Evolutionary conservation across 1,140 invertebrate genomes (phyloP).

Genomic region (Chlorops oryzae): DNA sequence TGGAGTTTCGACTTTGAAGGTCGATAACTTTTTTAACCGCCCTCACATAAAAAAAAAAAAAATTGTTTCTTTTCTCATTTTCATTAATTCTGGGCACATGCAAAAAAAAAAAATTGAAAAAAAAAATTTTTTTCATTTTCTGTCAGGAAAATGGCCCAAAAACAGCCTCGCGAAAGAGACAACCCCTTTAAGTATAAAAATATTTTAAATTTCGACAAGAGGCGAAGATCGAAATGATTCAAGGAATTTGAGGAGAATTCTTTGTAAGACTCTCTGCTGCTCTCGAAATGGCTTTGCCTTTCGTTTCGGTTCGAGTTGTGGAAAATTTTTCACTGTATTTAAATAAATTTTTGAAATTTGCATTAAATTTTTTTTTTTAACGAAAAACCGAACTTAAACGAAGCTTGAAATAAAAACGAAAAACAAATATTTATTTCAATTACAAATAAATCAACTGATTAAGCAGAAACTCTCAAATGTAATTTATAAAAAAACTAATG

Average conservation of each 20-base stretch:
- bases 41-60: no score
- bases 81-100: no score
- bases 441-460: background rate
- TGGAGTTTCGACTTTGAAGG: no score
- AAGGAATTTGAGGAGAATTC: no score
- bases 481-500: constrained; percentile 3
- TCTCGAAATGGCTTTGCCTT: no score
- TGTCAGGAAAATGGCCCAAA: no score
- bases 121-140: no score
- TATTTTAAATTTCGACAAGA: background rate
- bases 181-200: background rate
- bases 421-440: background rate
- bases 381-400: background rate
- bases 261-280: no score
- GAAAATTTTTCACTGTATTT: background rate
- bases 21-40: no score
- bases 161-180: background rate
- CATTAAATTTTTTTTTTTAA: background rate
- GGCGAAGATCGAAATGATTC: background rate
- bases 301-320: background rate
- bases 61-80: no score
- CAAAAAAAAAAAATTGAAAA: no score
- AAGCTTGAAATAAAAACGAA: background rate
- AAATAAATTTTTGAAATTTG: background rate
- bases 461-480: background rate